Evolutionary conservation across 2,113 vertebrate species (phyloP), one percentile per base, ranked within the genome.

Genomic region (Zosterops japonicus): DNA sequence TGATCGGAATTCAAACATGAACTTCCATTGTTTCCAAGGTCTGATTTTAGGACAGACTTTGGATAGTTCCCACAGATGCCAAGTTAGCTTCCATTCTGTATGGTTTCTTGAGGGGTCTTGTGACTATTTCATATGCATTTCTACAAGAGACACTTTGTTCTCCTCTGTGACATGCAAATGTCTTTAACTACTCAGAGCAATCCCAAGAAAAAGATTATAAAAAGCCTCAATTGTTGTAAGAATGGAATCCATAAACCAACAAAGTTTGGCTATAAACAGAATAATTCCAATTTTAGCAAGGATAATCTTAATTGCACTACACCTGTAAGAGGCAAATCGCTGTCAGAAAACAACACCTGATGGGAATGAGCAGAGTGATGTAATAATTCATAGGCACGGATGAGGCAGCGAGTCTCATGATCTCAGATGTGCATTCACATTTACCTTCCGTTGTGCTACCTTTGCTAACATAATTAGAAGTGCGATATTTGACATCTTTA

Each of bases 401-500:
- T 44, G 22, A 74, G 57, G 74, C 77, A 52, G 76, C 0, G 1
- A 24, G 28, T 39, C 77, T 81, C 69, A 16, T 33, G 44, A 76
- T 91, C 91, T 89, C 72, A 50, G 53, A 60, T 35, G 61, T 29
- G 71, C 81, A 11, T 33, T 82, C 87, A 64, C 33, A 46, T 82
- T 35, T 87, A 69, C 83, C 49, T 95, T 82, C 69, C 53, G 0
- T 60, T 8, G 44, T 23, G 74, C 77, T 91, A 44, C 87, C 65
- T 91, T 86, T 72, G 33, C 84, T 75, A 60, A 36, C 25, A 16
- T 36, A 60, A 89, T 87, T 60, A 76, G 36, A 69, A 84, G 80
- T 56, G 93, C 16, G 53, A 65, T 94, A 75, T 72, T 83, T 85
- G 91, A 85, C 89, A 47, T 95, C 92, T 84, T 61, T 49, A 79